These are phyloP conservation scores for Hyppa rectilinea DNA, from an alignment of 2,888 invertebrate species.

Conservation along the genomic window DNA sequence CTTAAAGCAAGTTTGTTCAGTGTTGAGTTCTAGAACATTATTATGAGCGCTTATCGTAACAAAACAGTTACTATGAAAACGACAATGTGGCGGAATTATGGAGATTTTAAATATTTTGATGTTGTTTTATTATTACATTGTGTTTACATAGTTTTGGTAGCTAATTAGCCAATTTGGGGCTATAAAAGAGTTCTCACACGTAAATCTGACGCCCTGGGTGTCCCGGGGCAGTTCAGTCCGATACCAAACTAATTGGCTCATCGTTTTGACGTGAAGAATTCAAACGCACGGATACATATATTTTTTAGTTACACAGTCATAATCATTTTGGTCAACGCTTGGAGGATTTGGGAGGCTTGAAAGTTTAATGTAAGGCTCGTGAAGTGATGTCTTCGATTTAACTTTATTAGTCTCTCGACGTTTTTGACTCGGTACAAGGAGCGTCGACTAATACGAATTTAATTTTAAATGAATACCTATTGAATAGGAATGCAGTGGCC, in stretches of 20 bases:
- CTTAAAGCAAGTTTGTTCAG: slow-evolving; percentile 55
- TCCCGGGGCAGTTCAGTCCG: too few species aligned
- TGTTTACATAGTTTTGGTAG: not conserved
- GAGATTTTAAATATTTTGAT: slow-evolving; percentile 1
- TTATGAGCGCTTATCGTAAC: slow-evolving; percentile 53
- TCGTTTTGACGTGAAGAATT: not conserved
- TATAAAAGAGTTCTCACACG: not conserved
- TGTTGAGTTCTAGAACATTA: slow-evolving; percentile 53
- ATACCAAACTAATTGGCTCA: slow-evolving; percentile 16
- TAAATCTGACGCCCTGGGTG: not conserved
- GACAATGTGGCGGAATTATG: slow-evolving; percentile 24
- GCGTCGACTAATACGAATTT: slow-evolving; percentile 15
- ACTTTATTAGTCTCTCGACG: slow-evolving; percentile 9
- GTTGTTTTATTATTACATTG: slow-evolving; percentile 2
- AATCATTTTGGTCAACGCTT: not conserved
- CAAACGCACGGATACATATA: not conserved
- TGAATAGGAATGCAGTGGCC: not conserved
- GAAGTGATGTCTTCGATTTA: not conserved
- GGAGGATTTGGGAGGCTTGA: not conserved
- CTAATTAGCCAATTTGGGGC: slow-evolving; percentile 26
- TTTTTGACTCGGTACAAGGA: not conserved
- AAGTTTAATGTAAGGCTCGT: not conserved
- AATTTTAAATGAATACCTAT: slow-evolving; percentile 13
- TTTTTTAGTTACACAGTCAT: not conserved
- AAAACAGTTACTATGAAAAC: slow-evolving; percentile 33